phyloP scores from a whole-genome alignment of 1,140 invertebrate genomes.

The Pararge aegeria region DNA sequence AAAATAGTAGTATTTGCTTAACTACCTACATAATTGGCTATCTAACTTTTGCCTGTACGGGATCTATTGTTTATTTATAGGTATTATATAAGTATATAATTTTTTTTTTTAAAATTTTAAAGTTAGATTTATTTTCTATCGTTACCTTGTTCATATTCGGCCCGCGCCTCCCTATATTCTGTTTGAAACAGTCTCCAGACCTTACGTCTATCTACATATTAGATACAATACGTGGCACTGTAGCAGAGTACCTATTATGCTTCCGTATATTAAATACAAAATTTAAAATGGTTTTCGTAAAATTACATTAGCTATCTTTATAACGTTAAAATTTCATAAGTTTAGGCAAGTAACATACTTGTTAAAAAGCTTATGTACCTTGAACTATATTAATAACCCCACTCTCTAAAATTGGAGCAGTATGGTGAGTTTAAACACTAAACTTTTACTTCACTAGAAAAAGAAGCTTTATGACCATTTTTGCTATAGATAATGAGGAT shows the following conservation, averaged over 20 bases:
- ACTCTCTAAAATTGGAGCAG: no score
- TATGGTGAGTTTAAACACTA: no score
- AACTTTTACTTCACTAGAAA: no score
- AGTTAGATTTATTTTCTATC: slow-evolving; percentile 43
- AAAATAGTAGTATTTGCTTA: no score
- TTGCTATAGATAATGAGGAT: no score
- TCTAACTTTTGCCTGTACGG: no score
- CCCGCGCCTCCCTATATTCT: slow-evolving; percentile 56
- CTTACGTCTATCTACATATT: slow-evolving; percentile 49
- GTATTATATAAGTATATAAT: not conserved
- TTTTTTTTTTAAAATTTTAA: not conserved
- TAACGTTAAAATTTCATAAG: not conserved
- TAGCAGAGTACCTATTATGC: slow-evolving; percentile 36
- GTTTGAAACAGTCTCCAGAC: slow-evolving; percentile 60
- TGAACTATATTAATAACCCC: no score
- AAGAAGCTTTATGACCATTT: no score
- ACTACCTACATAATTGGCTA: no score
- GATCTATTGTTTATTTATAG: no score
- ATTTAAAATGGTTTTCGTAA: slow-evolving; percentile 17
- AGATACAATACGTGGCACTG: slow-evolving; percentile 39
- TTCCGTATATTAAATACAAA: slow-evolving; percentile 35
- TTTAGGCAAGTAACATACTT: not conserved
- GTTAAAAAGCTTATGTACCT: no score
- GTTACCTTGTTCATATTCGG: slow-evolving; percentile 59
- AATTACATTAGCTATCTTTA: not conserved